Evolutionary conservation across 1,140 invertebrate species (phyloP).

Genomic region (Macrobrachium nipponense): DNA sequence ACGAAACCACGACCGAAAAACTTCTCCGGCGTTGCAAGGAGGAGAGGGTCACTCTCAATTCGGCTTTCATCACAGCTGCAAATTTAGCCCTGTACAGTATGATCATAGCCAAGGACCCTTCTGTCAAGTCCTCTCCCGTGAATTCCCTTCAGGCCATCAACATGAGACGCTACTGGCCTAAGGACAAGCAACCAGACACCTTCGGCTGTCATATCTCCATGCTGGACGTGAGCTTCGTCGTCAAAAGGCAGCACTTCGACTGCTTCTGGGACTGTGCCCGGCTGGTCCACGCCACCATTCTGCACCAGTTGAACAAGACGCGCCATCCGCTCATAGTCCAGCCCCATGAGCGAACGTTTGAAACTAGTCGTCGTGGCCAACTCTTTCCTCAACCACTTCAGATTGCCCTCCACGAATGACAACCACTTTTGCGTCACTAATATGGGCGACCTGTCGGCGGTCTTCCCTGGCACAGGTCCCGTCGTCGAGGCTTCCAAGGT

Average conservation of each 20-base stretch:
- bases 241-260: conserved; percentile 35
- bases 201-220: conserved; percentile 63
- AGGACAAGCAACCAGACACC: conserved; percentile 43
- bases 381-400: conserved; percentile 11
- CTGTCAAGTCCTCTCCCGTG: conserved; percentile 35
- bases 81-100: conserved; percentile 56
- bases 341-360: conserved; percentile 37
- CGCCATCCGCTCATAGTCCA: conserved; percentile 37
- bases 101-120: conserved; percentile 24
- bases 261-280: conserved; percentile 52
- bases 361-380: conserved; percentile 38
- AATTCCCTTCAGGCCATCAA: conserved; percentile 55
- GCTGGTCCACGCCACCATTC: conserved; percentile 32
- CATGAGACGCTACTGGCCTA: conserved; percentile 63
- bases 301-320: conserved; percentile 27
- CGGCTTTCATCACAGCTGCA: conserved; percentile 61
- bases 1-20: conserved; percentile 51
- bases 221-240: conserved; percentile 55
- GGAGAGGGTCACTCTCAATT: conserved; percentile 61
- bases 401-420: conserved; percentile 45
- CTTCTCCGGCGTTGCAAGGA: conserved; percentile 53
- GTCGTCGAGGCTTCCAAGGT: conserved; percentile 37
- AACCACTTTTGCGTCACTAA: conserved; percentile 54
- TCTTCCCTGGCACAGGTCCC: conserved; percentile 34
- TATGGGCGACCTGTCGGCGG: conserved; percentile 50